Percentiles rank a stretch among this genome's conserved stretches.
phyloP scores from a whole-genome alignment of 2,113 vertebrate genomes.

The Vanacampus margaritifer region DNA sequence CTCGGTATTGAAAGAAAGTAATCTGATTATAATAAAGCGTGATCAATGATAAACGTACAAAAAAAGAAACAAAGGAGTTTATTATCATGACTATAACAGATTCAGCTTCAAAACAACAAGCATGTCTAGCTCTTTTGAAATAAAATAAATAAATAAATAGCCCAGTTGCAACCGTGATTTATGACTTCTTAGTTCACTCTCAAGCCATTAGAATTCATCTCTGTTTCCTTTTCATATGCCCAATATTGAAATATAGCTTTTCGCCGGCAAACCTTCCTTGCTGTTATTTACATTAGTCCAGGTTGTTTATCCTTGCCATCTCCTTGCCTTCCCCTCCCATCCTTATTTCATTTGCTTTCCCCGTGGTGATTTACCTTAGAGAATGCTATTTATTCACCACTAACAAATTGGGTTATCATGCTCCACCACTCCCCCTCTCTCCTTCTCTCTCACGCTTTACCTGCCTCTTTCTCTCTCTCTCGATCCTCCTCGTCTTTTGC shows the following conservation, averaged over 20 bases:
- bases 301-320: constrained; percentile 53
- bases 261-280: constrained; percentile 35
- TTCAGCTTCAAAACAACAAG: constrained; percentile 18
- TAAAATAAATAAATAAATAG: constrained; percentile 30
- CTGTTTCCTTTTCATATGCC: constrained; percentile 49
- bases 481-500: constrained; percentile 9
- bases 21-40: too few species aligned
- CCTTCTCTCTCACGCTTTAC: constrained; percentile 42
- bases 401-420: constrained; percentile 71
- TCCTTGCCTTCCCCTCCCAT: constrained; percentile 27
- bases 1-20: too few species aligned
- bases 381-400: constrained; percentile 66
- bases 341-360: constrained; percentile 63
- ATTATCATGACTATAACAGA: constrained; percentile 25
- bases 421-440: constrained; percentile 49
- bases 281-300: constrained; percentile 62
- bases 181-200: constrained; percentile 34
- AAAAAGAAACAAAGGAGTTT: constrained; percentile 6
- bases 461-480: constrained; percentile 19
- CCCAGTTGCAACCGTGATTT: constrained; percentile 47
- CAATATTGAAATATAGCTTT: constrained; percentile 62
- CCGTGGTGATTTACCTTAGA: constrained; percentile 61
- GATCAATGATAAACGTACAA: constrained; percentile 12
- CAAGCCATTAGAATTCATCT: constrained; percentile 47
- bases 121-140: constrained; percentile 30